phyloP scores from a whole-genome alignment of 2,113 vertebrate genomes.

The Tamias sibiricus region DNA sequence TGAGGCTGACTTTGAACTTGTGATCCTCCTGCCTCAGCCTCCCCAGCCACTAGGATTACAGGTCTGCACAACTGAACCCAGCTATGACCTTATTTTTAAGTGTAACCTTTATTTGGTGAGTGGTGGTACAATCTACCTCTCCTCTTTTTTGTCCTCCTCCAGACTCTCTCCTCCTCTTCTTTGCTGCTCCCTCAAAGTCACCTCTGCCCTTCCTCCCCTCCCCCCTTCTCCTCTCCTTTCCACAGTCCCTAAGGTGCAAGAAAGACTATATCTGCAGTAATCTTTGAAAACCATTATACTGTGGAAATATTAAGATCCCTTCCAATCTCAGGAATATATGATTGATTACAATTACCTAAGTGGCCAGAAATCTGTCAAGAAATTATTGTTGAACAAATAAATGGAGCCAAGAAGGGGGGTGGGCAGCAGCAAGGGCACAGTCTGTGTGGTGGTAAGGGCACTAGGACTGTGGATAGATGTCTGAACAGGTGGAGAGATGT shows the following conservation, averaged over 20 bases:
- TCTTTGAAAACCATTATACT: background rate
- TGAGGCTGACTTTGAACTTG: too few relatives aligned
- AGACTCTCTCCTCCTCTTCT: background rate
- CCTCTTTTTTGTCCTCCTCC: background rate
- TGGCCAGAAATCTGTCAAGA: constrained; percentile 22
- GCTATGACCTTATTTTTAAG: background rate
- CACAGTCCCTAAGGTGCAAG: background rate
- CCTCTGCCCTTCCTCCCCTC: background rate
- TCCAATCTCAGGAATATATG: constrained; percentile 26
- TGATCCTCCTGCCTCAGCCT: too few relatives aligned
- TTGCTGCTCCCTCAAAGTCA: constrained; percentile 19
- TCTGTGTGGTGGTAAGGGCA: background rate
- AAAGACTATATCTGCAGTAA: background rate
- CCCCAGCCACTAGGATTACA: too few relatives aligned
- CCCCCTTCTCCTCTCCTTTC: background rate
- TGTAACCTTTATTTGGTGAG: background rate
- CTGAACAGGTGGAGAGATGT: background rate
- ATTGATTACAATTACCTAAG: constrained; percentile 38
- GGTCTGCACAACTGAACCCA: too few relatives aligned
- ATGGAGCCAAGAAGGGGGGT: background rate
- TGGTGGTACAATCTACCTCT: background rate
- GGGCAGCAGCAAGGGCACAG: background rate
- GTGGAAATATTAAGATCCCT: background rate
- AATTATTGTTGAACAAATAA: background rate
- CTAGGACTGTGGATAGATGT: background rate